These are phyloP conservation scores for Macropus fuliginosus DNA, from an alignment of 2,797 vertebrate genomes.

Conservation along the genomic window DNA sequence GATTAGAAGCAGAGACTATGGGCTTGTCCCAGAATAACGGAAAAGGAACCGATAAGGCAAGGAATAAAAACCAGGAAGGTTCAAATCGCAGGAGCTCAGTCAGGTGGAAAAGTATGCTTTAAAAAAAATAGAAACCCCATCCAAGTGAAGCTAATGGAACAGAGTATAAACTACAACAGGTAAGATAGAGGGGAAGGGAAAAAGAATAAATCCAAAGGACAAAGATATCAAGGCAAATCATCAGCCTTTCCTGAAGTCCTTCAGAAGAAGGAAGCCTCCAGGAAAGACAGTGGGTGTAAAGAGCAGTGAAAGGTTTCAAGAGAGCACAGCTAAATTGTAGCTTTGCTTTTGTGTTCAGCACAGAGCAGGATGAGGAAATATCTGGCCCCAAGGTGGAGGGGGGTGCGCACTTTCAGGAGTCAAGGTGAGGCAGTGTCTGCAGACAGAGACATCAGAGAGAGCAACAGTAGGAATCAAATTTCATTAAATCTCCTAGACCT, in stretches of 20 bases:
- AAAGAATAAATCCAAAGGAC: slow-evolving; percentile 80
- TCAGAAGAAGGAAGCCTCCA: slow-evolving; percentile 18
- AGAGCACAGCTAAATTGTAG: background rate
- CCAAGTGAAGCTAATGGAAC: slow-evolving; percentile 78
- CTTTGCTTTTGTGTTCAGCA: slow-evolving; percentile 45
- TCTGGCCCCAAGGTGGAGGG: background rate
- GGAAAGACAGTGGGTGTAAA: slow-evolving; percentile 4
- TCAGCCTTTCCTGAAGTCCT: background rate
- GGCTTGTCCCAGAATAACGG: slow-evolving; percentile 56
- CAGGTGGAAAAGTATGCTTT: slow-evolving; percentile 78
- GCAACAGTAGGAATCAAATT: background rate
- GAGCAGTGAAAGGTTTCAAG: accelerated
- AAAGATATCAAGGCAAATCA: slow-evolving; percentile 80
- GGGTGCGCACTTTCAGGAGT: background rate
- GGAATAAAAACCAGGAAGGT: slow-evolving; percentile 63
- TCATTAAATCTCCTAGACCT: background rate
- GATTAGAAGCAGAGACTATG: slow-evolving; percentile 54
- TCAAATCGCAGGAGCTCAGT: slow-evolving; percentile 73
- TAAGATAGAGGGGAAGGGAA: slow-evolving; percentile 77
- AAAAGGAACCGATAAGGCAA: slow-evolving; percentile 42
- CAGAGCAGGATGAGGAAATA: slow-evolving; percentile 37
- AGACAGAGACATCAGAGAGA: slow-evolving; percentile 1
- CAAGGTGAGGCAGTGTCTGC: background rate
- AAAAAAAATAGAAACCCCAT: slow-evolving; percentile 74
- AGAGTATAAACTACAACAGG: slow-evolving; percentile 78